Conservation (phyloP, 2,888 invertebrate species). For the Lithophane socia region DNA sequence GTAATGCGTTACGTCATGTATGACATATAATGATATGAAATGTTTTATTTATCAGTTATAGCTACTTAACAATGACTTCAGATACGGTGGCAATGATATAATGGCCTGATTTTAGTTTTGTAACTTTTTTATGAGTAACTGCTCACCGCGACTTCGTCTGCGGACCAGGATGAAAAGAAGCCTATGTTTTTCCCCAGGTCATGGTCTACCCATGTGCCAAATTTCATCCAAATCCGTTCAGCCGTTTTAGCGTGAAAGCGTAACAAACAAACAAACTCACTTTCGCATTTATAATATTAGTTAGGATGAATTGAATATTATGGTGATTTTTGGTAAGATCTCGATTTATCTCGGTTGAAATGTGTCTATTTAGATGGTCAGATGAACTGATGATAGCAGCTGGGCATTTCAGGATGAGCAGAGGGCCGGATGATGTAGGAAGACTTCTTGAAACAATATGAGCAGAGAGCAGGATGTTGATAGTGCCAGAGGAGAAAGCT, state of each 20-base stretch:
- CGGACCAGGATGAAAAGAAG: too few species aligned
- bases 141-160: too few species aligned
- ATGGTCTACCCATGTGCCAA: too few species aligned
- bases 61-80: slow-evolving; percentile 15
- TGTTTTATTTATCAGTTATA: slow-evolving; percentile 63
- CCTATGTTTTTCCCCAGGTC: too few species aligned
- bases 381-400: background rate
- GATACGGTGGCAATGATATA: slow-evolving; percentile 28
- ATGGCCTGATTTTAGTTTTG: slow-evolving; percentile 10
- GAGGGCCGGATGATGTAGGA: background rate
- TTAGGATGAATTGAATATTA: background rate
- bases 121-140: background rate
- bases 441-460: background rate
- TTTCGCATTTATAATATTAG: too few species aligned
- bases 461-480: background rate
- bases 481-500: too few species aligned
- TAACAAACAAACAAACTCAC: too few species aligned
- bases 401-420: background rate
- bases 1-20: slow-evolving; percentile 36
- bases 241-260: too few species aligned
- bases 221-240: too few species aligned
- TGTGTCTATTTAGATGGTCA: background rate
- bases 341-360: background rate
- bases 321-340: background rate
- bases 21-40: slow-evolving; percentile 27